Evolutionary conservation across 2,888 invertebrate species (phyloP), one percentile per base, ranked within the genome.

Genomic region (Drosophila suboccidentalis): DNA sequence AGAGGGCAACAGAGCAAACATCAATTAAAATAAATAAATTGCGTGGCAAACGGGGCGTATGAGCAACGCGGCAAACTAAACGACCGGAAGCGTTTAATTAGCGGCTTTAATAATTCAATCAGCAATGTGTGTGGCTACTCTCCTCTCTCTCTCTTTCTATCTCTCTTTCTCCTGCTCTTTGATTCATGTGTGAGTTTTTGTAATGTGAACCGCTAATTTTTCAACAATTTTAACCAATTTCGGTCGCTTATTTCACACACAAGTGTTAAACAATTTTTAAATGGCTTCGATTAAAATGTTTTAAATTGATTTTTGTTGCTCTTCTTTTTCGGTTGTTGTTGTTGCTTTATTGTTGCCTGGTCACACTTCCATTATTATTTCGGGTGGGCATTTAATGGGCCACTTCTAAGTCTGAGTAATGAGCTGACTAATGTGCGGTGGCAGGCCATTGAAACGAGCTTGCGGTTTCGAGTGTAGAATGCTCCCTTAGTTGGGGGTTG

Each of bases 81-180:
- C 86, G 90, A 86, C 80, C 85, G 85, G 90, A 86, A 86, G 85
- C 84, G 73, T 82, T 86, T 86, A 86, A 86, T 86, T 86, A 86
- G 90, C 88, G 78, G 81, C 78, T 82, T 87, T 85, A 85, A 85
- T 85, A 85, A 84, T 84, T 84, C 89, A 84, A 84, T 89, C 84
- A 87, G 58, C 84, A 81, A 47, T 63, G 53, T 78, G 57, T 58
- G 57, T 44, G 19, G 71, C 71, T 71, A 58, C 51, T 50, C 26
- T 13, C 34, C 10, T 15, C 29, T 9, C 4, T 4, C 8, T 46
- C 13, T 15, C 3, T 11, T 39, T 17, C 10, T 9, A 32, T n/a
- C 19, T 3, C 19, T 13, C n/a, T 32, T 26, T 26, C 39, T 49
- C 15, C 46, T 36, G 51, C 15, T 4, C n/a, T 29, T 29, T 6